Base-by-base conservation (phyloP, 2,113 vertebrate species). In the Neogale vison region DNA sequence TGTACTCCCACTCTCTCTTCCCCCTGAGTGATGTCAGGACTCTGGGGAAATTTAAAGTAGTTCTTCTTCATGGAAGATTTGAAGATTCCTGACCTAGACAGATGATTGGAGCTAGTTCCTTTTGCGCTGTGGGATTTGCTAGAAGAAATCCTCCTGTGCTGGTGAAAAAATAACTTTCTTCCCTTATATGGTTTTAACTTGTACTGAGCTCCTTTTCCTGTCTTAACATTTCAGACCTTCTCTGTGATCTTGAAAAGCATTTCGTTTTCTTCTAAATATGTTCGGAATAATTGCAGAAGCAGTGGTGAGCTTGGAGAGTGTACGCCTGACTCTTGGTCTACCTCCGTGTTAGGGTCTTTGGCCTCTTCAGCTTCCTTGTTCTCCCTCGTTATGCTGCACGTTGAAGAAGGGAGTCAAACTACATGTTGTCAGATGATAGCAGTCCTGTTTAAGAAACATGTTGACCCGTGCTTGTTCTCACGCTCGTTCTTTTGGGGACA, bases 131-230 rank as follows among this genome's bases (percentile, higher is more conserved):
- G 59, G 82, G 67, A 91, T 92, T 94, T n/a, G 10, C 79, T 74
- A 76, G 55, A 91, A 67, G 50, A 84, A 57, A 42, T 92, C 79
- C 84, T 92, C 65, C 57, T 69, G 34, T 88, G 67, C 72, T 95
- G 61, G 77, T 47, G 87, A 92, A 95, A 97, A 97, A 97, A 95
- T 83, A 86, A 52, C 90, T 97, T 96, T 65, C 57, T 97, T 96
- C 65, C 96, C 94, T 97, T 97, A 96, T 85, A 96, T 94, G 98
- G 95, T 72, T 96, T 96, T 81, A 88, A 90, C 65, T 90, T 96
- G 90, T 72, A 65, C 26, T 61, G 67, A 90, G 57, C 57, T 85
- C 31, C 21, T 36, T 94, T 83, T 36, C 55, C 57, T 50, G 11
- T 93, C 95, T 96, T 87, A 93, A 90, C 57, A 95, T 93, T 96